phyloP scores from a whole-genome alignment of 2,888 invertebrate genomes.

The Perdita meconis region DNA sequence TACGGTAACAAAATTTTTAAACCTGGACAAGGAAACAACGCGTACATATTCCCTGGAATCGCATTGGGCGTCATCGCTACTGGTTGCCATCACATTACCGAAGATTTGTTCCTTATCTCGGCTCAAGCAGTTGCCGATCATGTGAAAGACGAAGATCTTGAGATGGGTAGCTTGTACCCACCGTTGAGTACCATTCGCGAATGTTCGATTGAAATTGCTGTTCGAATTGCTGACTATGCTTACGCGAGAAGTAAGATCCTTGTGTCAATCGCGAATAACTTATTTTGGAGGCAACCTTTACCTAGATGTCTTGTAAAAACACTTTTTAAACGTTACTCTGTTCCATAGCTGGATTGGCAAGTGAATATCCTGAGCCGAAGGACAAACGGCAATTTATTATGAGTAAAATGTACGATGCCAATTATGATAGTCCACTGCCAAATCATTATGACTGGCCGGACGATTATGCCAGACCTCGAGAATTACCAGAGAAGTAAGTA shows the following conservation, averaged over 20 bases:
- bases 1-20: constrained; percentile 91
- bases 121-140: constrained; percentile 95
- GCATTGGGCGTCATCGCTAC: constrained; percentile 97
- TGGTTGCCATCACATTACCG: constrained; percentile 96
- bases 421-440: constrained; percentile 92
- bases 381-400: constrained; percentile 90
- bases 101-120: constrained; percentile 96
- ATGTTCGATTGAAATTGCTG: constrained; percentile 95
- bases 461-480: constrained; percentile 80
- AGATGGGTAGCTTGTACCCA: constrained; percentile 96
- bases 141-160: constrained; percentile 93
- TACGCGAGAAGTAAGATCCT: constrained; percentile 91
- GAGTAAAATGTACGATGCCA: constrained; percentile 91
- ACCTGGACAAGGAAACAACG: constrained; percentile 99
- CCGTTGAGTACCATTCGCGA: constrained; percentile 93
- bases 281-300: neutral
- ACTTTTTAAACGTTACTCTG: constrained; percentile 14
- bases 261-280: neutral
- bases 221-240: constrained; percentile 93
- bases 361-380: constrained; percentile 93
- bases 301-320: neutral
- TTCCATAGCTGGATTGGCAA: constrained; percentile 89
- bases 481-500: constrained; percentile 82
- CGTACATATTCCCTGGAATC: constrained; percentile 98
- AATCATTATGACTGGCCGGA: constrained; percentile 85